Evolutionary conservation across 2,113 vertebrate species (phyloP), one percentile per base, ranked within the genome.

Genomic region (Shinisaurus crocodilurus): DNA sequence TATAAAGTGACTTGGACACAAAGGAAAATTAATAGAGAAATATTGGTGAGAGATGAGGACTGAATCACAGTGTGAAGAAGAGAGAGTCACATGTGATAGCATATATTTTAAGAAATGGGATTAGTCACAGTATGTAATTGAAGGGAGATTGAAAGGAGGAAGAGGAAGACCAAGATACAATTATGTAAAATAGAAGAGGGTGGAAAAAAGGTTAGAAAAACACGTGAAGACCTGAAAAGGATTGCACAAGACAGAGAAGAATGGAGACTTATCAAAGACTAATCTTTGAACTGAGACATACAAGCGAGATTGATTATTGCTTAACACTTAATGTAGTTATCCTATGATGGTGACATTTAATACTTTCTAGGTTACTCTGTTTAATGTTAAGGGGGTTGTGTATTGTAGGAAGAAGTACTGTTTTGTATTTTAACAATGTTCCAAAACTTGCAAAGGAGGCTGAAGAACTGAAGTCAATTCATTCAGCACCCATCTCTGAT

Each of bases 401-500:
- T 48, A 88, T 84, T 37, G 2, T 23, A 69, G 63, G 9, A 0
- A 60, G n/a, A 80, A 27, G 20, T 8, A 40, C 1, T 1, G 3
- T n/a, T 88, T 87, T 85, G 16, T 2, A 88, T 23, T 67, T 9
- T 0, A 75, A 5, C 0, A 75, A 16, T 50, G 5, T 29, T 88
- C 2, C 10, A 67, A 85, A 77, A 85, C 18, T 80, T 87, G 27
- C 54, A 29, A 91, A 85, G 43, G 87, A 82, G n/a, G 12, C 72
- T 72, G 65, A 7, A 63, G 27, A 25, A 54, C 18, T 72, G 54
- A 16, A 7, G 77, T 6, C 86, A 8, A 7, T n/a, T 88, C 83
- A 77, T 54, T 90, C 63, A 50, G 15, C 90, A 77, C 77, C 32
- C 85, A 72, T 82, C 12, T 86, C 13, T 85, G 85, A 72, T 86